phyloP scores from a whole-genome alignment of 2,797 vertebrate species.

The Scolopax rusticola region DNA sequence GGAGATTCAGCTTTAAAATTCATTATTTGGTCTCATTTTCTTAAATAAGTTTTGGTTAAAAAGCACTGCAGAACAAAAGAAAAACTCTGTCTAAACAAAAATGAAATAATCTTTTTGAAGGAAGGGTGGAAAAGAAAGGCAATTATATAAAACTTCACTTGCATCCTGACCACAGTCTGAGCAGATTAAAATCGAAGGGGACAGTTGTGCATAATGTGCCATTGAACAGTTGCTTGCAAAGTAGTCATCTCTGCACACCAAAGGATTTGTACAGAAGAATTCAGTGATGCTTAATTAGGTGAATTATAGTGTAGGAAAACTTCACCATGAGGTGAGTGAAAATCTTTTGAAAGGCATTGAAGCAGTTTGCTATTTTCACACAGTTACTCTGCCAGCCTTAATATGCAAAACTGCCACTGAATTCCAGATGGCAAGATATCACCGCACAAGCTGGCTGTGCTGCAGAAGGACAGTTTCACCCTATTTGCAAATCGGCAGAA shows the following conservation, averaged over 20 bases:
- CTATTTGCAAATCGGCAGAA: constrained; percentile 51
- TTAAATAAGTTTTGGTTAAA: neutral
- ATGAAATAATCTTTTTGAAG: neutral
- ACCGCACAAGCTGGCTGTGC: constrained; percentile 25
- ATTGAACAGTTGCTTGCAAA: neutral
- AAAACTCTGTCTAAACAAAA: neutral
- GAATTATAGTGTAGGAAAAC: neutral
- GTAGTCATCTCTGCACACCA: neutral
- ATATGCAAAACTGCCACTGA: constrained; percentile 62
- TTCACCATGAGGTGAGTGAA: constrained; percentile 18
- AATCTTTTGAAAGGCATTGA: constrained; percentile 47
- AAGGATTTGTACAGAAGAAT: neutral
- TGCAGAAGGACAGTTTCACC: constrained; percentile 7
- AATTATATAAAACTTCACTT: neutral
- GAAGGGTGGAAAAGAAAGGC: neutral
- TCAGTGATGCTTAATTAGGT: constrained; percentile 26
- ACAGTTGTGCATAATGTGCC: neutral
- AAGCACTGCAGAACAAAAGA: neutral
- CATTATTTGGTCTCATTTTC: neutral
- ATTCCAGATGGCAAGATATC: constrained; percentile 59
- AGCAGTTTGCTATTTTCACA: constrained; percentile 62
- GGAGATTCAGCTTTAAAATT: neutral
- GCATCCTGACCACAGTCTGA: neutral
- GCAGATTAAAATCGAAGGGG: neutral
- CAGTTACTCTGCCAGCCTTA: constrained; percentile 54